Percentiles rank a stretch among this genome's conserved stretches.
phyloP scores from a whole-genome alignment of 2,797 vertebrate species.

The Orientallactaga sibirica region DNA sequence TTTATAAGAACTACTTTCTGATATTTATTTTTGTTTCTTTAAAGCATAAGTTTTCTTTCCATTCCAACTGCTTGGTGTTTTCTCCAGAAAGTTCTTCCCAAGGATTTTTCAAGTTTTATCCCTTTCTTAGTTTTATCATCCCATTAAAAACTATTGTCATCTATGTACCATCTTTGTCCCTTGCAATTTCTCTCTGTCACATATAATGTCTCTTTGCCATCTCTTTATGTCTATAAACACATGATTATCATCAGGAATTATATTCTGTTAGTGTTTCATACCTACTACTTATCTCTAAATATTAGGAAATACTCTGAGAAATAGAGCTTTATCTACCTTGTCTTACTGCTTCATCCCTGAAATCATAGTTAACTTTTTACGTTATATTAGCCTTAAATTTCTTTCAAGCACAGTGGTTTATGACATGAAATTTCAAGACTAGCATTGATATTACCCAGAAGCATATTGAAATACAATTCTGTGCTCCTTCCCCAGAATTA shows the following conservation, averaged over 20 bases:
- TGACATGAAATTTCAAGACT: slow-evolving; percentile 17
- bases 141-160: neutral
- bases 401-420: neutral
- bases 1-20: neutral
- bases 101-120: neutral
- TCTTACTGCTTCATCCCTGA: slow-evolving; percentile 24
- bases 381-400: neutral
- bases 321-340: neutral
- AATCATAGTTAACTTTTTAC: neutral
- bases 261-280: neutral
- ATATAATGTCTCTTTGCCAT: neutral
- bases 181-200: neutral
- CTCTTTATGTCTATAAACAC: neutral
- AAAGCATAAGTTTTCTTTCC: neutral
- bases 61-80: neutral
- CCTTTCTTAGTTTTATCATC: neutral
- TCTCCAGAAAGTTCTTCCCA: neutral
- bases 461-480: neutral
- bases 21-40: neutral
- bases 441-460: neutral
- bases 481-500: neutral
- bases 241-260: slow-evolving; percentile 20
- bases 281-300: slow-evolving; percentile 23
- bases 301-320: neutral
- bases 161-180: neutral